Base-by-base conservation (phyloP, 2,113 vertebrate species). In the Tinamus guttatus region DNA sequence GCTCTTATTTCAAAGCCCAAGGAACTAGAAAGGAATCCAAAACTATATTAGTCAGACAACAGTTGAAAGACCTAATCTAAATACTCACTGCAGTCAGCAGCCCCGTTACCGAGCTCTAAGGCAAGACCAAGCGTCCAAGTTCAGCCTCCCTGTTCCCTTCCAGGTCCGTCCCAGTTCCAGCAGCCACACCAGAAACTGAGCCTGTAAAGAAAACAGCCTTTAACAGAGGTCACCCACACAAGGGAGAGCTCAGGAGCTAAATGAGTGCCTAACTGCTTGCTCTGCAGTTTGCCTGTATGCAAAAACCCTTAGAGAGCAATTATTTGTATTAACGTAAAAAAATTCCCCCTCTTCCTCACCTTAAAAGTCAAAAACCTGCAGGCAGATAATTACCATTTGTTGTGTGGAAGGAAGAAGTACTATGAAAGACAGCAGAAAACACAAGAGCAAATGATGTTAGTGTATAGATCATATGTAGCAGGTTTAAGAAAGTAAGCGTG, bases 1-100 rank as follows among this genome's bases (percentile, higher is more conserved):
- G 60, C 87, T 94, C 95, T 88, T 43, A 65, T 78, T 92, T 93
- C 82, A 82, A 83, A 92, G 73, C 36, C 86, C 71, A 92, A 88
- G 90, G 85, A 87, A 85, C 93, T 71, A 90, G 56, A 86, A 38
- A 92, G 69, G 62, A 94, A 93, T 54, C 43, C 60, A 30, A 2
- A 24, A 79, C 36, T 49, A 27, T 17, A 38, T 60, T 34, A 52
- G 49, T 56, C 71, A 68, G 60, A 68, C 70, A 94, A 58, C 30
- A 32, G 11, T 3, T 87, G 69, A 82, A 69, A 25, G 47, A 82
- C 27, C 52, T 82, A 64, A 84, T 75, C 80, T 84, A 93, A 95
- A 94, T 71, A 78, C 68, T 70, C 27, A 36, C 49, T 73, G n/a
- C 83, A 85, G 30, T 40, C 85, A 90, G 30, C 76, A 25, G 76